These are phyloP conservation scores for Mixornis gularis DNA, from an alignment of 2,113 vertebrate species.

Conservation along the genomic window DNA sequence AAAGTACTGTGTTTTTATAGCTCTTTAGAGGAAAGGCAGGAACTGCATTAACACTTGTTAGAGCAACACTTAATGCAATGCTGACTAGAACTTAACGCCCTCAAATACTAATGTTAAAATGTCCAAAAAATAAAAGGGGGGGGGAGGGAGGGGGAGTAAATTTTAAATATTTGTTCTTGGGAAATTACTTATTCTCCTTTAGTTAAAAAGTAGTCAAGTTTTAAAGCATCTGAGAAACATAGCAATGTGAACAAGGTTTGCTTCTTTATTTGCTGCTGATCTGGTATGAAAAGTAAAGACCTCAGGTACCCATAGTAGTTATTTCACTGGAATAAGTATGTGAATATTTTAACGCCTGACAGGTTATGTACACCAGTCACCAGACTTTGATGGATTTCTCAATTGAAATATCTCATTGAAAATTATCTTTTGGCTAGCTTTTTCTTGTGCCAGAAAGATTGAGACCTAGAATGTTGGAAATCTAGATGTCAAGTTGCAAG, in stretches of 20 bases:
- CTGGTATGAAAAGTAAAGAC: not conserved
- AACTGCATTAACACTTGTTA: slow-evolving; percentile 76
- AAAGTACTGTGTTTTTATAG: slow-evolving; percentile 69
- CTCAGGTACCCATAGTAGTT: not conserved
- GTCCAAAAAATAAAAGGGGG: not conserved
- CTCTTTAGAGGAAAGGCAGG: slow-evolving; percentile 73
- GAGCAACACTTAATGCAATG: slow-evolving; percentile 64
- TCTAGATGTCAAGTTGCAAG: not conserved
- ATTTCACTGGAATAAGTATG: not conserved
- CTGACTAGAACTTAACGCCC: slow-evolving; percentile 58
- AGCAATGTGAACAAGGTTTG: not conserved
- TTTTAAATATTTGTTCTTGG: slow-evolving; percentile 19
- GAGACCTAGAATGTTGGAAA: not conserved
- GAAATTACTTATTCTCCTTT: not conserved
- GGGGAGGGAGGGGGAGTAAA: rapidly evolving
- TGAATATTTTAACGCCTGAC: not conserved
- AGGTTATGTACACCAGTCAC: not conserved
- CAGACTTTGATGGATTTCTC: not conserved
- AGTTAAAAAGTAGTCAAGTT: not conserved
- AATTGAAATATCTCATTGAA: not conserved
- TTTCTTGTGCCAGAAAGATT: not conserved
- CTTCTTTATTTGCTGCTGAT: not conserved
- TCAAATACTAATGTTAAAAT: slow-evolving; percentile 49
- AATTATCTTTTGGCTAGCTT: not conserved
- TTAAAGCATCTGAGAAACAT: not conserved